Conservation (phyloP, 2,113 vertebrate genomes). For the Vulpes lagopus region DNA sequence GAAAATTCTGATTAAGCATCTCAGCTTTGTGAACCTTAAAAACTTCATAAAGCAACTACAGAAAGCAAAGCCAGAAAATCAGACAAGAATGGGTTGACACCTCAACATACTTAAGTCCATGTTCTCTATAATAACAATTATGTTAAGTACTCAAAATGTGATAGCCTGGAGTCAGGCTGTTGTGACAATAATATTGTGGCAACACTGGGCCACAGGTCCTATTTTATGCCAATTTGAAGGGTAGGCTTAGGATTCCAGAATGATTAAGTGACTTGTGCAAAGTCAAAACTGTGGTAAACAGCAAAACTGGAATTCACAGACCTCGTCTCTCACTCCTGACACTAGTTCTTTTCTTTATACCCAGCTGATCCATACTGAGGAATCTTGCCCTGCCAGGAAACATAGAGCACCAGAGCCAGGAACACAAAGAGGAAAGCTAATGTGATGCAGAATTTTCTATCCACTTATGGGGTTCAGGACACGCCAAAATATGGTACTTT, state of each 20-base stretch:
- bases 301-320: neutral
- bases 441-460: neutral
- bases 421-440: neutral
- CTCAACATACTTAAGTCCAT: neutral
- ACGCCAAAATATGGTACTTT: neutral
- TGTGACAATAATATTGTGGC: neutral
- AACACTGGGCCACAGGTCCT: neutral
- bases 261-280: neutral
- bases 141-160: neutral
- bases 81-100: neutral
- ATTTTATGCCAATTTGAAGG: neutral
- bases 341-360: neutral
- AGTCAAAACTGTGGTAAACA: neutral
- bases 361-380: neutral
- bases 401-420: neutral
- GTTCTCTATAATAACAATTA: neutral
- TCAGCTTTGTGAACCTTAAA: conserved; percentile 21
- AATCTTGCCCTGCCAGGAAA: neutral
- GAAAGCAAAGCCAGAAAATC: neutral
- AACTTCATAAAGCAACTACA: neutral
- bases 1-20: conserved; percentile 21
- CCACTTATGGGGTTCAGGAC: neutral
- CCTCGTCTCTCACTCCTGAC: neutral
- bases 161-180: neutral
- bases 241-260: neutral